A percentile compares a stretch with the other conserved stretches of the same genome.
These are phyloP conservation scores for Zosterops borbonicus DNA, from an alignment of 2,113 vertebrate genomes.

Conservation along the genomic window DNA sequence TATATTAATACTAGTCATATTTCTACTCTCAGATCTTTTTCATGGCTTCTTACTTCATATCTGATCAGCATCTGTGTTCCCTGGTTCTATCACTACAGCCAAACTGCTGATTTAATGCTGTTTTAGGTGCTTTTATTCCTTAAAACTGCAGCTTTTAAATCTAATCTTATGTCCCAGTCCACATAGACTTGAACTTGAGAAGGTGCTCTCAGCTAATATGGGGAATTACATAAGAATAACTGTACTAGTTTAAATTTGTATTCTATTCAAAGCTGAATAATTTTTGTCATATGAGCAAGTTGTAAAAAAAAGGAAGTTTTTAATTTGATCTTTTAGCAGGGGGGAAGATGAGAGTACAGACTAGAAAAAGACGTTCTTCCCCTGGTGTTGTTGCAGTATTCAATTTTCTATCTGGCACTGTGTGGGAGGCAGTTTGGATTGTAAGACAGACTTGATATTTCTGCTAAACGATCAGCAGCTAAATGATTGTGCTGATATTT, in stretches of 20 bases:
- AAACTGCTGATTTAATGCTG: not conserved
- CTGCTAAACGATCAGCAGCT: constrained; percentile 4
- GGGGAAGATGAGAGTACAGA: not conserved
- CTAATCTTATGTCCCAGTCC: not conserved
- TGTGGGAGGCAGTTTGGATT: constrained; percentile 19
- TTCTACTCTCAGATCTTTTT: not conserved
- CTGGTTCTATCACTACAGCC: not conserved
- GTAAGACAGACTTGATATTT: constrained; percentile 15
- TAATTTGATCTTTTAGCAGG: not conserved
- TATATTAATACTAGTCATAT: not conserved
- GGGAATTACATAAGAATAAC: not conserved
- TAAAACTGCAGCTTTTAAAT: not conserved
- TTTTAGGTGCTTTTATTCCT: not conserved
- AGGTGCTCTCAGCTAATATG: not conserved
- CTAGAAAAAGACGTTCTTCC: not conserved
- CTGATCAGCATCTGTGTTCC: not conserved
- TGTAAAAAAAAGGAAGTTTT: not conserved
- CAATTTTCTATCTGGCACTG: not conserved
- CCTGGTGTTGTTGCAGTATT: not conserved
- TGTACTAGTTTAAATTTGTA: not conserved
- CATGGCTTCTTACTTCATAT: not conserved
- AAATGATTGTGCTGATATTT: constrained; percentile 31
- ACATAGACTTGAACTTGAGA: not conserved
- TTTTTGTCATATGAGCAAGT: not conserved
- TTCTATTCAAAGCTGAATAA: not conserved